Conservation (phyloP, 2,113 vertebrate species). For the Sylvia atricapilla region DNA sequence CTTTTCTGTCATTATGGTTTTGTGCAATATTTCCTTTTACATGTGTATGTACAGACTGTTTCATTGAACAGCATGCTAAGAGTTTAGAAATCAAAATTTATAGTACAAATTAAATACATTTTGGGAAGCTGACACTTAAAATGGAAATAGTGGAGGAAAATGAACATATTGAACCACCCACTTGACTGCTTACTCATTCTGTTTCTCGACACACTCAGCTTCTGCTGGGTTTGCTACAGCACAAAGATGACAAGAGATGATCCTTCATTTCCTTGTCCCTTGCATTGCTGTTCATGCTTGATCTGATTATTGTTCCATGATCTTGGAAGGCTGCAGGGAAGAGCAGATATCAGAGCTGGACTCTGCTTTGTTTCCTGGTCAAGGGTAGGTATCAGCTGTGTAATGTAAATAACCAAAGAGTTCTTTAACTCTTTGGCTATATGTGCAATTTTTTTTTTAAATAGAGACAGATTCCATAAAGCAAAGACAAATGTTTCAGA, state of each 20-base stretch:
- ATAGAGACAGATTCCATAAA: background rate
- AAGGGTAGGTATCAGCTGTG: background rate
- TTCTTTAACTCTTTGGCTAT: background rate
- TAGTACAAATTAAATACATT: conserved; percentile 56
- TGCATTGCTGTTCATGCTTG: background rate
- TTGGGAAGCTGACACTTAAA: conserved; percentile 54
- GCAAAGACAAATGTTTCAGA: background rate
- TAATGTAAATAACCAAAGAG: too few relatives aligned
- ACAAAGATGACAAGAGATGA: background rate
- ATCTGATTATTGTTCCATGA: background rate
- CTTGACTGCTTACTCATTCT: conserved; percentile 56
- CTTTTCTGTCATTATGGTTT: background rate
- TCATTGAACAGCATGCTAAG: conserved; percentile 25
- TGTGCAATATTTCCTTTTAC: background rate
- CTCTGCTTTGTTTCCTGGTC: background rate
- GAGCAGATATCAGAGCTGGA: background rate
- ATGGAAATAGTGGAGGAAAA: conserved; percentile 64
- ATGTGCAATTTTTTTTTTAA: background rate
- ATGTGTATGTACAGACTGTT: background rate
- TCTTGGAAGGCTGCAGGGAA: background rate
- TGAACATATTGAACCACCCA: conserved; percentile 59
- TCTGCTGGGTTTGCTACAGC: conserved; percentile 6
- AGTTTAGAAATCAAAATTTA: conserved; percentile 39
- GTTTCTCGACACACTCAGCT: conserved; percentile 37
- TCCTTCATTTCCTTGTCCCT: background rate